Conservation (phyloP, 2,113 vertebrate genomes). For the Gallinago paraguaiae region DNA sequence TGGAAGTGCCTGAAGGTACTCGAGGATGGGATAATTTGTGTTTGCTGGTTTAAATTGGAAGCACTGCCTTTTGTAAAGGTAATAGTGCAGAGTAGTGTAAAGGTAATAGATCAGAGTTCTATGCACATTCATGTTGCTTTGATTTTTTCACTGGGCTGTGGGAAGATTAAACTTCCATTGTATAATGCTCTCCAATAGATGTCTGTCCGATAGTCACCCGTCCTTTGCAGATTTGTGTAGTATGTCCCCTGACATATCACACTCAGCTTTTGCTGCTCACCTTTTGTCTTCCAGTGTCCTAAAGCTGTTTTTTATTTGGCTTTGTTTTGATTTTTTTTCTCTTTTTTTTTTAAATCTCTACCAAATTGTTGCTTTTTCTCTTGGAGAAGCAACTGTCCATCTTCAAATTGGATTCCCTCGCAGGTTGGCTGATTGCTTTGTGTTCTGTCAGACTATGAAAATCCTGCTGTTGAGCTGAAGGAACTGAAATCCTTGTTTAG, state of each 20-base stretch:
- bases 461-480: conserved; percentile 31
- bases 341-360: neutral
- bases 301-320: neutral
- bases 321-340: neutral
- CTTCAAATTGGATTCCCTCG: neutral
- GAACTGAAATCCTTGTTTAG: conserved; percentile 37
- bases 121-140: neutral
- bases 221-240: neutral
- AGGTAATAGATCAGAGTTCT: neutral
- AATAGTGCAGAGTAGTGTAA: neutral
- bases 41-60: neutral
- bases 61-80: neutral
- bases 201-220: neutral
- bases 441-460: neutral
- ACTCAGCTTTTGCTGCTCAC: neutral
- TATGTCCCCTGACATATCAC: neutral
- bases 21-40: neutral
- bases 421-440: conserved; percentile 30
- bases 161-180: neutral
- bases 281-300: neutral
- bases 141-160: neutral
- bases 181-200: fast-evolving
- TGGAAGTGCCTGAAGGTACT: neutral
- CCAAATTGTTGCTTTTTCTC: neutral
- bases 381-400: neutral